Percentiles rank a stretch among this genome's conserved stretches.
phyloP scores from a whole-genome alignment of 2,113 vertebrate species.

The Puntigrus tetrazona region DNA sequence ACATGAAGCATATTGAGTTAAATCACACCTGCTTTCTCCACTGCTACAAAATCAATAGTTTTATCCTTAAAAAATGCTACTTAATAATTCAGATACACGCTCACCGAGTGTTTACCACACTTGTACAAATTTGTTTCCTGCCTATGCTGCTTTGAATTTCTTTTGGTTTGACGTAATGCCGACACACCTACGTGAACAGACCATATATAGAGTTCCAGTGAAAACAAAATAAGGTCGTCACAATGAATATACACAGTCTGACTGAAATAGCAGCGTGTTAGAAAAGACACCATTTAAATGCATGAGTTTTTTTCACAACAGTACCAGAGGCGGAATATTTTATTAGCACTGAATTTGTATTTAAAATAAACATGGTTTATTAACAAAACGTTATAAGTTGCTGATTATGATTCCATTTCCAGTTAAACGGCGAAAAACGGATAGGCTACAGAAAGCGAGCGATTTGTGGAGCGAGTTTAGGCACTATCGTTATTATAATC shows the following conservation, averaged over 20 bases:
- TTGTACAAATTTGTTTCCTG: neutral
- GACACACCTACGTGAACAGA: neutral
- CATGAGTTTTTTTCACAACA: neutral
- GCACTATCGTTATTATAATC: too few relatives aligned
- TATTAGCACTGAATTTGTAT: too few relatives aligned
- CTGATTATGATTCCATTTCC: too few relatives aligned
- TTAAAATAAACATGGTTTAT: too few relatives aligned
- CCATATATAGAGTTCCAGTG: constrained; percentile 11
- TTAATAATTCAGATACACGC: neutral
- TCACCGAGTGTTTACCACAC: neutral
- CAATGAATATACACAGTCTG: neutral
- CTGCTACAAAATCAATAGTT: neutral
- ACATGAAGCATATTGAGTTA: neutral
- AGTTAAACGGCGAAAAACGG: too few relatives aligned
- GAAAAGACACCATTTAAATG: neutral
- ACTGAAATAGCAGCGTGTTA: neutral
- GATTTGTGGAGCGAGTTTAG: too few relatives aligned
- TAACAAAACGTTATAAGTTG: too few relatives aligned
- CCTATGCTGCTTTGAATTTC: neutral
- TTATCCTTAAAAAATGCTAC: neutral
- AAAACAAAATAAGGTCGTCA: neutral
- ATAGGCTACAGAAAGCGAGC: too few relatives aligned
- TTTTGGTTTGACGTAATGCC: neutral
- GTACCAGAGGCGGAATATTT: too few relatives aligned
- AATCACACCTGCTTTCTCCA: neutral